Base-by-base conservation (phyloP, 2,797 vertebrate species). In the Pogonophryne albipinna region DNA sequence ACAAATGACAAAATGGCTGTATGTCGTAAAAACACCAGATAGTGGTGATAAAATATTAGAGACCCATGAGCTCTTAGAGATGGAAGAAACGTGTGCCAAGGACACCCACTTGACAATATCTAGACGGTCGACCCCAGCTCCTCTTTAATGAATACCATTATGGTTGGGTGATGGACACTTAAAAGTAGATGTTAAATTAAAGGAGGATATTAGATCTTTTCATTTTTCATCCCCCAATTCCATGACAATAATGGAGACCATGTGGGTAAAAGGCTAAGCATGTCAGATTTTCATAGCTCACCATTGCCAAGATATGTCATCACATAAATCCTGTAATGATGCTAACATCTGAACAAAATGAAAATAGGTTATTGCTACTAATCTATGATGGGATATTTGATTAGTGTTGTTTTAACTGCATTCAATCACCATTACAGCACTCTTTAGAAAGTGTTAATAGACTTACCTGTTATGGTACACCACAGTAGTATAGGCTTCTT, bases 391-490 rank as follows among this genome's bases (percentile, higher is more conserved):
- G 15, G 17, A 27, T 34, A 47, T 50, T 15, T 66, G 16, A 53
- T 20, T 17, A 38, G 34, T 38, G 34, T 38, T 46, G 19, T 55
- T 65, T 52, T 14, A 52, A 0, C 3, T 10, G 1, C 1, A 1
- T 23, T 9, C 49, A 15, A 58, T 46, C 19, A 58, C 8, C 15
- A 42, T 38, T 4, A 2, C 51, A 63, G 23, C 1, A 31, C 17
- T 20, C 10, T 64, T 4, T 7, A 60, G 41, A 71, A 9, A 69
- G n/a, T 23, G 47, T n/a, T 55, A n/a, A 20, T 69, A 12, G 13
- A 59, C 92, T 91, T 92, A 99, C 98, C 98, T 95, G 95, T 99
- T 99, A 87, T 99, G 98, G 92, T 99, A 99, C 27, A 99, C 97
- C 63, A 99, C 97, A 51, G 98, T 94, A 69, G 98, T 99, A 89